Conservation (phyloP, 2,888 invertebrate genomes). For the Linyphia triangularis region DNA sequence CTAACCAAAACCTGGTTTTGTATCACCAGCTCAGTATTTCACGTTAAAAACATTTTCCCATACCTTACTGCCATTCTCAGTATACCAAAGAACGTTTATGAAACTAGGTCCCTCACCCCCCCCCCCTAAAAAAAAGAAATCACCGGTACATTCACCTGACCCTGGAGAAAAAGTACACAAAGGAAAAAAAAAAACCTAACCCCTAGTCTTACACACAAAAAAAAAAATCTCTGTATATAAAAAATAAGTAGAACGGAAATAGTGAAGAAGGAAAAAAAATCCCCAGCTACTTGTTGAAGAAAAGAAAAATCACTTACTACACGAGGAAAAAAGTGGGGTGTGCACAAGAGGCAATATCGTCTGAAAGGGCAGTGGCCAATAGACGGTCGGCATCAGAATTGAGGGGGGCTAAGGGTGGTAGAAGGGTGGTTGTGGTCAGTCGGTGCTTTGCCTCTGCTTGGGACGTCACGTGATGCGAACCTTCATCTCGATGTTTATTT, state of each 20-base stretch:
- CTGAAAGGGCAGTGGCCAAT: slow-evolving; percentile 52
- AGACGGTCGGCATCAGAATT: slow-evolving; percentile 46
- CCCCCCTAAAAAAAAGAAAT: background rate
- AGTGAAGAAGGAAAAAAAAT: slow-evolving; percentile 38
- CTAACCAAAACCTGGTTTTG: too few relatives aligned
- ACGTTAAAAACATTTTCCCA: background rate
- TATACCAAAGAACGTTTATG: background rate
- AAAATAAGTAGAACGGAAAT: slow-evolving; percentile 45
- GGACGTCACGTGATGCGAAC: too few relatives aligned
- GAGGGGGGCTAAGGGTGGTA: slow-evolving; percentile 31
- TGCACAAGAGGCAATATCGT: background rate
- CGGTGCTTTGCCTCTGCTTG: background rate
- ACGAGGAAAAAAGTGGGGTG: slow-evolving; percentile 14
- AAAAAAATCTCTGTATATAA: too few relatives aligned
- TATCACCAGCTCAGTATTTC: too few relatives aligned
- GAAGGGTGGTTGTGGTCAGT: background rate
- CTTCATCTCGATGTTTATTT: too few relatives aligned
- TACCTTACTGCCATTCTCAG: background rate
- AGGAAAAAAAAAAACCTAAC: background rate
- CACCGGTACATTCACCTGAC: slow-evolving; percentile 17
- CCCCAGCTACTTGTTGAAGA: slow-evolving; percentile 60
- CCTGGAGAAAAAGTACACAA: background rate
- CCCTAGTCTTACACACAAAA: slow-evolving; percentile 16
- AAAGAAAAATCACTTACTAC: background rate
- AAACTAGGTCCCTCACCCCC: background rate